Evolutionary conservation across 2,888 invertebrate species (phyloP), one percentile per base, ranked within the genome.

Genomic region (Patella caerulea): DNA sequence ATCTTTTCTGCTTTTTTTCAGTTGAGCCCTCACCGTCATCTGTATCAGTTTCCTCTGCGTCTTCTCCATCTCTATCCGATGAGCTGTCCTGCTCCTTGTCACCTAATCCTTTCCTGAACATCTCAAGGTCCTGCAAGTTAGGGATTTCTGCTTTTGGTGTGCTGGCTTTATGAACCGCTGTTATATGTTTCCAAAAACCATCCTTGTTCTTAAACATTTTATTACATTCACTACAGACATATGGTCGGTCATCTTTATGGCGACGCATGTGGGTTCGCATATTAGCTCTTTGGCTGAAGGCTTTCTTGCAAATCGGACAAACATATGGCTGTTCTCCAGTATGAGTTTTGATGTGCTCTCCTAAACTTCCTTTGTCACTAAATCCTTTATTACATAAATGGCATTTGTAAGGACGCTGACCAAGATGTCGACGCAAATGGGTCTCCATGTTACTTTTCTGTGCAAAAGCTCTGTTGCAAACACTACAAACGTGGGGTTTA

Each of bases 381-480:
- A 78, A 78, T 9, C 71, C 72, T 70, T 82, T 83, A 15, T 75
- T 79, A 74, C 83, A 83, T 54, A 56, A 24, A 5, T 79, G 74
- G 75, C 83, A 83, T 24, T 73, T 72, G 70, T 77, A 81, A 7
- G 83, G 83, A 34, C 78, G 71, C 14, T 78, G 77, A 65, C 80
- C 78, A 19, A 74, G 71, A 54, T 83, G 83, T 14, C 73, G 34
- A 65, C 79, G 73, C 54, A 73, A 54, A 69, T 86, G 86, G 1
- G 73, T 76, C 45, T 81, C 80, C 54, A 84, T 73, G 29, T 81
- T 78, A 29, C 78, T 76, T 15, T 77, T 79, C 14, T 79, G 75
- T 34, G 78, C 78, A 72, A 86, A 86, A 29, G 77, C 77, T 72
- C 80, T 81, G 4, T 81, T 78, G 79, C 86, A 86, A 69, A 77